phyloP scores from a whole-genome alignment of 1,140 invertebrate genomes.

The Pissodes strobi region DNA sequence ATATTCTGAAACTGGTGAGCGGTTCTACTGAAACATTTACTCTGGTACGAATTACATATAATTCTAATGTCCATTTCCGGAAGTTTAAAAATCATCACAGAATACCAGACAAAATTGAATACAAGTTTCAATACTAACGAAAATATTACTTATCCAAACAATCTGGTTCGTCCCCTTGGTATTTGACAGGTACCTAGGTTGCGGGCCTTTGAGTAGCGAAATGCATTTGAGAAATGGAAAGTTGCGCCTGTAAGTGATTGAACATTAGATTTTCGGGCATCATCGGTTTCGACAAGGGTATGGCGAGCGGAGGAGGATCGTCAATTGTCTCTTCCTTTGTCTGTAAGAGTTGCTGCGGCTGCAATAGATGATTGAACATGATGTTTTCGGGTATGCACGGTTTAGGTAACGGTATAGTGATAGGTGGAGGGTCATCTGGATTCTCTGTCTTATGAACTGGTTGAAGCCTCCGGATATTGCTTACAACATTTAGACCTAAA shows the following conservation, averaged over 20 bases:
- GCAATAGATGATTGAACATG: constrained; percentile 37
- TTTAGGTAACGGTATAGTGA: constrained; percentile 49
- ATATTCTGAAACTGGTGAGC: too few relatives aligned
- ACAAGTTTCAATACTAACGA: too few relatives aligned
- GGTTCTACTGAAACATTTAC: too few relatives aligned
- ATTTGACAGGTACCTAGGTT: constrained; percentile 4
- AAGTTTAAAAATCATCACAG: too few relatives aligned
- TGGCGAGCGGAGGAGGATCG: neutral
- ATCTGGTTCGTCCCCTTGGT: neutral
- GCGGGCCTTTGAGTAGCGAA: constrained; percentile 23
- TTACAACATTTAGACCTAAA: constrained; percentile 50
- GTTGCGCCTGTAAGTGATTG: constrained; percentile 38
- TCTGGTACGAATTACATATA: too few relatives aligned
- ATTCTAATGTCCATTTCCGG: too few relatives aligned
- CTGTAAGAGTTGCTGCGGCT: constrained; percentile 16
- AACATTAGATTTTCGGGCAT: constrained; percentile 27
- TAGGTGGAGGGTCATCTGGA: constrained; percentile 46
- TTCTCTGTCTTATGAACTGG: constrained; percentile 46
- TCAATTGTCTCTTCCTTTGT: constrained; percentile 14
- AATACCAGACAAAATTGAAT: too few relatives aligned
- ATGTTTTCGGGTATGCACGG: constrained; percentile 44
- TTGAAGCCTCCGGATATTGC: constrained; percentile 50
- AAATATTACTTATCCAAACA: neutral
- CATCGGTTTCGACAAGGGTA: constrained; percentile 18
- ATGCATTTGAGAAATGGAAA: constrained; percentile 37